Base-by-base conservation (phyloP, 2,797 vertebrate genomes). In the Podargus strigoides region DNA sequence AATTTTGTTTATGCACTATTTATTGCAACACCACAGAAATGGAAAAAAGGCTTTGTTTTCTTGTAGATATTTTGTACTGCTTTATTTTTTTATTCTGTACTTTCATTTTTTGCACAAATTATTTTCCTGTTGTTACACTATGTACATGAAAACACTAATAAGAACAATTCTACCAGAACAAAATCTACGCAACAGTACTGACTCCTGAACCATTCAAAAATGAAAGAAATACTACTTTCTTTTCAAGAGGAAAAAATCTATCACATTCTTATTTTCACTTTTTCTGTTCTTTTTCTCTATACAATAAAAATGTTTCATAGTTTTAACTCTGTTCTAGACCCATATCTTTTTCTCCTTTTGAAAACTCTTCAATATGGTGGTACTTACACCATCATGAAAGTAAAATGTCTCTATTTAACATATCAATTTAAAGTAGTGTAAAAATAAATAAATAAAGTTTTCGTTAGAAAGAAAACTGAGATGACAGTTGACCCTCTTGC, bases 281-380 rank as follows among this genome's bases (percentile, higher is more conserved):
- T 42, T 47, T 26, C 26, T 49, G 3, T 47, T 69, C 16, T 42
- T 85, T 68, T 74, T 34, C 9, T 56, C 77, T 72, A 41, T 75
- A 11, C 8, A 84, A 53, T 17, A 85, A 78, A 49, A 70, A 9
- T 12, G 0, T 39, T 74, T 34, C 9, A 36, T 17, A 52, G 16
- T 47, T 86, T 78, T 42, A 30, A 39, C 23, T 36, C 24, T 83
- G 12, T 60, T 87, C 17, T 53, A 63, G 37, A 67, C 7, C n/a
- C 0, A 0, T 7, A 20, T 19, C 2, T n/a, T 36, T 41, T 70
- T 46, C 6, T 47, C 10, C 20, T 86, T 46, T 37, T 34, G 5
- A 63, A 68, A 87, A 46, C 2, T 44, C 7, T 72, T 20, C 34
- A 34, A 22, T 21, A 22, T 4, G 19, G 5, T 17, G 66, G 12